phyloP scores from a whole-genome alignment of 2,888 invertebrate species.

The Eristalinus aeneus region DNA sequence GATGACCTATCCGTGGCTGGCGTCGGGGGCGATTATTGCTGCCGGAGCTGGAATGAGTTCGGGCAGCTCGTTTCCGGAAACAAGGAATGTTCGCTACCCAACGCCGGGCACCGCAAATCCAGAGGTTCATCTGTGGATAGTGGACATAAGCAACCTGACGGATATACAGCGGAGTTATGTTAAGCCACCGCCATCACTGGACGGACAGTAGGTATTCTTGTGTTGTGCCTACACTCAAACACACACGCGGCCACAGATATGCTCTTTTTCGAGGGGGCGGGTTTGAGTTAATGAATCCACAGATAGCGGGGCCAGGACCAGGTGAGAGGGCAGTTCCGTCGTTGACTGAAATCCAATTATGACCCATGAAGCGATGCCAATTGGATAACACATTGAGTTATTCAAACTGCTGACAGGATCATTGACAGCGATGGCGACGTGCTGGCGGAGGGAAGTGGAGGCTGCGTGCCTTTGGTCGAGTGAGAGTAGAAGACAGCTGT shows the following conservation, averaged over 20 bases:
- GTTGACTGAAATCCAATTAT: conserved; percentile 55
- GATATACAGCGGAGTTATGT: conserved; percentile 85
- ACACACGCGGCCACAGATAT: neutral
- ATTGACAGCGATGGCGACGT: conserved; percentile 36
- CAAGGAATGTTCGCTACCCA: conserved; percentile 90
- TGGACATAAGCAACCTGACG: conserved; percentile 87
- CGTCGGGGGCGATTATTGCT: conserved; percentile 85
- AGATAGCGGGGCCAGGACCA: neutral
- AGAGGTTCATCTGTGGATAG: conserved; percentile 90
- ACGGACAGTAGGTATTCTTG: conserved; percentile 87
- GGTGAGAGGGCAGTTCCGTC: neutral
- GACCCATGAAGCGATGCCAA: conserved; percentile 47
- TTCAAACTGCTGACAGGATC: conserved; percentile 55
- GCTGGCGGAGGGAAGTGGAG: neutral
- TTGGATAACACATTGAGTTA: conserved; percentile 57
- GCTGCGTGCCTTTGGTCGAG: neutral
- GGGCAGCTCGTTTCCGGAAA: conserved; percentile 88
- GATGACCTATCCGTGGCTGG: conserved; percentile 91
- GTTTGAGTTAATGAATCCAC: conserved; percentile 24
- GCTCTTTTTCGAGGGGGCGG: neutral
- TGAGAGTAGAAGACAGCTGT: conserved; percentile 10
- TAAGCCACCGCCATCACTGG: conserved; percentile 87
- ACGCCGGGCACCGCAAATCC: conserved; percentile 95
- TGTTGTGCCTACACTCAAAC: conserved; percentile 17
- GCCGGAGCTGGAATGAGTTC: conserved; percentile 82